phyloP scores from a whole-genome alignment of 2,888 invertebrate species.

The Congeria kusceri region DNA sequence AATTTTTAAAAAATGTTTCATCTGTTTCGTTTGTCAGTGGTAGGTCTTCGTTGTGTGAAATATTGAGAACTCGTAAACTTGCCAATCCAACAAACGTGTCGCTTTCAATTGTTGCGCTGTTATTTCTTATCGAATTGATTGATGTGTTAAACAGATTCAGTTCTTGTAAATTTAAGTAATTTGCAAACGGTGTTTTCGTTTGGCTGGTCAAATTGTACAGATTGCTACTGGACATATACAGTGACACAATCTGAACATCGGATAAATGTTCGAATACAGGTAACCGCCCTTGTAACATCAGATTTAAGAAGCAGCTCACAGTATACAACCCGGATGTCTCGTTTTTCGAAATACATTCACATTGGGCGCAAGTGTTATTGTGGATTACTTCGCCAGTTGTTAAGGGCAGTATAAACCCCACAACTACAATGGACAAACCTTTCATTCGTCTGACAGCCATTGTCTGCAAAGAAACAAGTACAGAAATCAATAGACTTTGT shows the following conservation, averaged over 20 bases:
- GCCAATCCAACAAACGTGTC: slow-evolving; percentile 16
- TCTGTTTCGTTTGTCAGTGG: slow-evolving; percentile 35
- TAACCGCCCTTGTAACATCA: no score
- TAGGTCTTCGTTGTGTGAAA: slow-evolving; percentile 27
- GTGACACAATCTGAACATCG: background rate
- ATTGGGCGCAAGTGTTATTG: no score
- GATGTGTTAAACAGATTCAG: slow-evolving; percentile 23
- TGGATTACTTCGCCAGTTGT: no score
- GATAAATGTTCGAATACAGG: no score
- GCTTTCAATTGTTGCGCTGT: background rate
- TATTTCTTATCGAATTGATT: background rate
- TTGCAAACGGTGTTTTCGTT: background rate
- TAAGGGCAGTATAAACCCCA: no score
- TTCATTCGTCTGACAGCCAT: no score
- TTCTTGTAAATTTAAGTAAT: background rate
- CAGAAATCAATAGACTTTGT: no score
- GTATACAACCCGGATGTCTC: no score
- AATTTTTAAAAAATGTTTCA: slow-evolving; percentile 7
- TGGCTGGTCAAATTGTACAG: background rate
- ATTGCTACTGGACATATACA: slow-evolving; percentile 10
- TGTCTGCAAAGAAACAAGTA: no score
- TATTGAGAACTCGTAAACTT: slow-evolving; percentile 23
- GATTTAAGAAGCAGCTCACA: no score
- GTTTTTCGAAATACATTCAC: no score
- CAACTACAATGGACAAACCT: no score